Conservation (phyloP, 2,888 invertebrate species). For the Nomada fucata region DNA sequence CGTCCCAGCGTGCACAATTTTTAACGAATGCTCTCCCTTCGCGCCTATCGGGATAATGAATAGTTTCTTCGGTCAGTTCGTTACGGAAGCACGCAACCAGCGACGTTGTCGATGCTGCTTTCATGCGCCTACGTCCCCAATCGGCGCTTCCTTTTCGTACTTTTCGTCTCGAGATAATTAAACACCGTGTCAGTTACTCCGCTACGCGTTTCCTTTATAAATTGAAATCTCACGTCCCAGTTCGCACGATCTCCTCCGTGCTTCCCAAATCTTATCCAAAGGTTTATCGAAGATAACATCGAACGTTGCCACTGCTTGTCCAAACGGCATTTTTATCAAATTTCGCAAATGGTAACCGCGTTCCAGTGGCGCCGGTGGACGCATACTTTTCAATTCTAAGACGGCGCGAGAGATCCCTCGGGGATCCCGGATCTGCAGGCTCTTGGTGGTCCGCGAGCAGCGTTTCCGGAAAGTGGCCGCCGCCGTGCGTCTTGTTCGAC, state of each 20-base stretch:
- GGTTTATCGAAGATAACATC: constrained; percentile 3
- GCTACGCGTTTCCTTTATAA: neutral
- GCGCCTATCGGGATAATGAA: constrained; percentile 24
- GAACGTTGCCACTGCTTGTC: constrained; percentile 24
- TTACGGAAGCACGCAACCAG: constrained; percentile 15
- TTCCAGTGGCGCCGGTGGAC: constrained; percentile 6
- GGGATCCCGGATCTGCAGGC: constrained; percentile 5
- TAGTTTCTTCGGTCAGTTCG: neutral
- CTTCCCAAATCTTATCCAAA: constrained; percentile 7
- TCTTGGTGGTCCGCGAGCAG: constrained; percentile 8
- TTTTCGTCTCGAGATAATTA: constrained; percentile 3
- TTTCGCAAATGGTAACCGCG: constrained; percentile 23
- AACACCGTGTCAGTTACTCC: neutral
- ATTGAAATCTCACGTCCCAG: too few species aligned
- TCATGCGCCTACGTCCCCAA: neutral
- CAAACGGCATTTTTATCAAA: constrained; percentile 38
- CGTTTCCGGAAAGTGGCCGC: constrained; percentile 67
- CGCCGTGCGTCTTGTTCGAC: constrained; percentile 71
- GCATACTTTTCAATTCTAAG: constrained; percentile 53
- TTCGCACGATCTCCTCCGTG: constrained; percentile 5
- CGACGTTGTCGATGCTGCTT: constrained; percentile 1
- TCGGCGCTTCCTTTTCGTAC: neutral
- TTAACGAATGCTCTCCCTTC: constrained; percentile 21
- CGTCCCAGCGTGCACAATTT: neutral
- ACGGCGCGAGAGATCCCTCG: constrained; percentile 34